phyloP scores from a whole-genome alignment of 1,140 invertebrate genomes.

The Sesamia nonagrioides region DNA sequence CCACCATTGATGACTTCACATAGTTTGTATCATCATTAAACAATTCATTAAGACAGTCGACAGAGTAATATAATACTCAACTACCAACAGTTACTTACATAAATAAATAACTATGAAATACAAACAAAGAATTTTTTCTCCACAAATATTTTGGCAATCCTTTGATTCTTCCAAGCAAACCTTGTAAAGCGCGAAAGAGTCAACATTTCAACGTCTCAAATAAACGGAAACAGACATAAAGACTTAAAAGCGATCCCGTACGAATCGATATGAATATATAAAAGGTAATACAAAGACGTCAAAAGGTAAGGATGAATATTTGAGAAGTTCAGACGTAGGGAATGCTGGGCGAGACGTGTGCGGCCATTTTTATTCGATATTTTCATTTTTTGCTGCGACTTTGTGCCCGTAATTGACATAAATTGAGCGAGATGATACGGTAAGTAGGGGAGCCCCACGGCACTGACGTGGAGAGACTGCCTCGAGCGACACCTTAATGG shows the following conservation, averaged over 20 bases:
- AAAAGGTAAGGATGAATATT: constrained; percentile 69
- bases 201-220: constrained; percentile 32
- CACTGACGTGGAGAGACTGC: neutral
- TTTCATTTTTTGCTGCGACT: constrained; percentile 63
- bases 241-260: constrained; percentile 37
- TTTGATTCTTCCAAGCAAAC: constrained; percentile 24
- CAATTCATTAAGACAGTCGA: too few relatives aligned
- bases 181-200: constrained; percentile 21
- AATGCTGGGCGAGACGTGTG: constrained; percentile 53
- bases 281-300: constrained; percentile 64
- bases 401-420: constrained; percentile 64
- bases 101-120: neutral
- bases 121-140: constrained; percentile 26
- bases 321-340: constrained; percentile 63
- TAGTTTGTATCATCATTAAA: too few relatives aligned
- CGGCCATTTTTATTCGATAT: constrained; percentile 61
- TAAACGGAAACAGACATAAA: constrained; percentile 43
- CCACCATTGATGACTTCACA: too few relatives aligned
- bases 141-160: constrained; percentile 27
- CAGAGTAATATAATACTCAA: neutral
- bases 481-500: constrained; percentile 5
- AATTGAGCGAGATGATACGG: constrained; percentile 60
- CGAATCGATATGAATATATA: constrained; percentile 58
- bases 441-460: constrained; percentile 2
- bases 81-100: too few relatives aligned